Base-by-base conservation (phyloP, 2,888 invertebrate genomes). In the Apodemia duryi region DNA sequence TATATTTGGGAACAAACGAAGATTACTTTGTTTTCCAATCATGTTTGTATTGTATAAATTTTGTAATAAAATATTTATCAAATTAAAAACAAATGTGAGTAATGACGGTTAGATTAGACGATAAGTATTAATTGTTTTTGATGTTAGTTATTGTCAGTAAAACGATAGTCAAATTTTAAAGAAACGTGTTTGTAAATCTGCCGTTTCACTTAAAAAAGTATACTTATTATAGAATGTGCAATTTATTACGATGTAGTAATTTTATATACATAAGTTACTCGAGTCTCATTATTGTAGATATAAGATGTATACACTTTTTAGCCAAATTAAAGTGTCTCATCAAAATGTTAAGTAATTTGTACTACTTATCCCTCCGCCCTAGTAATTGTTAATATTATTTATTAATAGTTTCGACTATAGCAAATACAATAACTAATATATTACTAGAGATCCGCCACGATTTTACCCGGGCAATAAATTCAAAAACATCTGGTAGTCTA, bases 281-380 rank as follows among this genome's bases (percentile, higher is more conserved):
- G 54, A 54, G 54, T 54, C 54, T 54, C 54, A 54, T 54, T 54
- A 54, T 3, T 54, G 54, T 54, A 54, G 10, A 28, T 54, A 29
- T 54, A 54, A 54, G 54, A 29, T 54, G 54, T 54, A 29, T 54
- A 54, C 54, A 54, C 54, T 54, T 54, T 35, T 54, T 61, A 64
- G 28, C 62, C 35, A 61, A 54, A 38, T 65, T 63, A 63, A 49
- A 60, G 52, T 67, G 52, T 54, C 11, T 43, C 3, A 11, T 43
- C 11, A 43, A 43, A 43, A 43, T 43, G 1, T 43, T 43, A 43
- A 43, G 43, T 43, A 43, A 11, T 43, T 43, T 43, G 2, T 43
- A 10, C 7, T 41, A 6, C 41, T 6, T 10, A 9, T 41, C 41
- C 41, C 9, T 41, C 41, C 41, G 41, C 2, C 41, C 41, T 41